Evolutionary conservation across 2,113 vertebrate genomes (phyloP).

Genomic region (Gymnarchus niloticus): DNA sequence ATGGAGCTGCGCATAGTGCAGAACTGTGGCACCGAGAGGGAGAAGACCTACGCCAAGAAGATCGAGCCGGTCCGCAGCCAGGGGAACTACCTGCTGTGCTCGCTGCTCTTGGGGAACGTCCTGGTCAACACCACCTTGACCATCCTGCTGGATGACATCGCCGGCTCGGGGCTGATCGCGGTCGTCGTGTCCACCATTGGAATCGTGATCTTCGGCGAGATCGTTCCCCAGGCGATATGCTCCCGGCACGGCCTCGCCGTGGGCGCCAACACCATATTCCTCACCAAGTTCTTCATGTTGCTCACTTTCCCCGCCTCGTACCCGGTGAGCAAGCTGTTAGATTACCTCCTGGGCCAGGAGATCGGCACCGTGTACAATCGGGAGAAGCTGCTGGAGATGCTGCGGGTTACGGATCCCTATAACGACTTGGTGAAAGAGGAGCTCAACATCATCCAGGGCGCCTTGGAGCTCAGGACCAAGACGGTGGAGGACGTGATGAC

Average conservation of each 20-base stretch:
- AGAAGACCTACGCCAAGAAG: slow-evolving; percentile 94
- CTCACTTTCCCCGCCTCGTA: slow-evolving; percentile 98
- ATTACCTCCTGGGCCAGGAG: slow-evolving; percentile 96
- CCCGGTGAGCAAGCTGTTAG: slow-evolving; percentile 94
- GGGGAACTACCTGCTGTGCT: slow-evolving; percentile 97
- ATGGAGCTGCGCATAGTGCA: slow-evolving; percentile 99
- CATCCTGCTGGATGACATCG: slow-evolving; percentile 94
- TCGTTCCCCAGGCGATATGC: slow-evolving; percentile 96
- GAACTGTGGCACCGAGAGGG: slow-evolving; percentile 94
- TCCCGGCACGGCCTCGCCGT: slow-evolving; percentile 95
- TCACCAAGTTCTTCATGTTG: slow-evolving; percentile 99
- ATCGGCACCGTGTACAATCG: slow-evolving; percentile 98
- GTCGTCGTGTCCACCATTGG: slow-evolving; percentile 97
- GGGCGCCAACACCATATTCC: slow-evolving; percentile 95
- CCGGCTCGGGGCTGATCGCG: slow-evolving; percentile 89
- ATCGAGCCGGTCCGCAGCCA: slow-evolving; percentile 94
- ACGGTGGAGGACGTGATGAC: slow-evolving; percentile 99
- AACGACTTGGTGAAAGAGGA: slow-evolving; percentile 98
- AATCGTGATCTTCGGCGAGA: slow-evolving; percentile 97
- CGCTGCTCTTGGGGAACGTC: slow-evolving; percentile 91
- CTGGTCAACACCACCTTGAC: slow-evolving; percentile 97
- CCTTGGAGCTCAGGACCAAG: slow-evolving; percentile 93
- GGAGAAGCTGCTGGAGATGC: slow-evolving; percentile 97
- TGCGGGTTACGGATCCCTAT: slow-evolving; percentile 95
- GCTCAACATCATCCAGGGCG: slow-evolving; percentile 97